These are phyloP conservation scores for Drosophila ohnishii DNA, from an alignment of 1,140 invertebrate genomes.

Conservation along the genomic window DNA sequence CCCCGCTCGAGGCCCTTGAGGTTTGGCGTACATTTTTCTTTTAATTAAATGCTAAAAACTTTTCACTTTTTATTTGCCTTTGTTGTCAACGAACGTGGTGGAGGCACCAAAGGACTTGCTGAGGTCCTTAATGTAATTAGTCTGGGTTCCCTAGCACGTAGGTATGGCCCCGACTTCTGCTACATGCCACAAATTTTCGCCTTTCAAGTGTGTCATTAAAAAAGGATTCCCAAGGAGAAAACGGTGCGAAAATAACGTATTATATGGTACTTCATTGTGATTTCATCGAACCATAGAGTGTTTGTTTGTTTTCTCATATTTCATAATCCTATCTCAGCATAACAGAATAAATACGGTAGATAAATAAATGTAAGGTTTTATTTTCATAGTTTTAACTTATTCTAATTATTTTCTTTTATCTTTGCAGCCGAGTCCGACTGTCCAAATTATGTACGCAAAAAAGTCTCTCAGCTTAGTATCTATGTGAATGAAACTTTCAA, in stretches of 20 bases:
- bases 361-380: too few relatives aligned
- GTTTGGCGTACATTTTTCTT: conserved; percentile 53
- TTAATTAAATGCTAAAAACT: conserved; percentile 75
- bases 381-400: too few relatives aligned
- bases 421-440: too few relatives aligned
- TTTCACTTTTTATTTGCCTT: conserved; percentile 42
- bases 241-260: not conserved
- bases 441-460: too few relatives aligned
- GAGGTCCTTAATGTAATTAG: conserved; percentile 59
- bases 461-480: too few relatives aligned
- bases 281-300: not conserved
- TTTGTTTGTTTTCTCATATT: too few relatives aligned
- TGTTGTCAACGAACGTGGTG: conserved; percentile 15
- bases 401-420: too few relatives aligned
- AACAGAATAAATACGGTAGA: too few relatives aligned
- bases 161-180: not conserved
- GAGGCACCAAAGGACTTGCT: conserved; percentile 15
- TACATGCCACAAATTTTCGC: conserved; percentile 45
- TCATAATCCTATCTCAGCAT: too few relatives aligned
- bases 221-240: not conserved
- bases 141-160: conserved; percentile 34
- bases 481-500: too few relatives aligned
- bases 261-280: not conserved
- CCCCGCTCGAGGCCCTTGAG: conserved; percentile 20
- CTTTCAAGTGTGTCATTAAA: conserved; percentile 37